phyloP scores from a whole-genome alignment of 92 coral and sea anemone genomes.

The Epizoanthus rinbou region DNA sequence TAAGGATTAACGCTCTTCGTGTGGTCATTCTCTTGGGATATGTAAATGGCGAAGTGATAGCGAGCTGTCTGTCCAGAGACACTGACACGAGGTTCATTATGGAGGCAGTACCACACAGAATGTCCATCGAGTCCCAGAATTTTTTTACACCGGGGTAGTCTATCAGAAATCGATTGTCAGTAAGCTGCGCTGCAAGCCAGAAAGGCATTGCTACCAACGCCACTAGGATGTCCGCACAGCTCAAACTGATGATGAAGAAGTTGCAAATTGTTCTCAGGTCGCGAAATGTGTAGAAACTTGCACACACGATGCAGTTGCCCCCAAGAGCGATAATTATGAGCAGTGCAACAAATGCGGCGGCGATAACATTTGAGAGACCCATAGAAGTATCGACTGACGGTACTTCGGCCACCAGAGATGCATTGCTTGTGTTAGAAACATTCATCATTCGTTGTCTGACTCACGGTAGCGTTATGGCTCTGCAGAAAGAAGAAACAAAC shows the following conservation, averaged over 20 bases:
- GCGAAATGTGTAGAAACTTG: slow-evolving; percentile 82
- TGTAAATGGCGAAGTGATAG: slow-evolving; percentile 91
- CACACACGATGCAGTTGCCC: slow-evolving; percentile 84
- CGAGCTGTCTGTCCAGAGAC: slow-evolving; percentile 91
- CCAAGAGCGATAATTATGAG: slow-evolving; percentile 73
- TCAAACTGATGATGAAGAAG: slow-evolving; percentile 88
- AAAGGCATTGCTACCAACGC: slow-evolving; percentile 87
- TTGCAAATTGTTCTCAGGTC: slow-evolving; percentile 87
- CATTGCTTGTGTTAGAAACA: slow-evolving; percentile 7
- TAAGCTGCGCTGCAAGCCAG: slow-evolving; percentile 77
- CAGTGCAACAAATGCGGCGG: slow-evolving; percentile 77
- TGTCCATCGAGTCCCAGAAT: slow-evolving; percentile 89
- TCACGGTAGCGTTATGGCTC: background rate
- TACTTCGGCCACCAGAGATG: background rate
- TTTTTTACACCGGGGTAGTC: slow-evolving; percentile 11
- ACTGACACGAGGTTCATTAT: slow-evolving; percentile 89
- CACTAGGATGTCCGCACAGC: slow-evolving; percentile 84
- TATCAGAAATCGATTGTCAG: slow-evolving; percentile 44
- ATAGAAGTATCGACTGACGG: slow-evolving; percentile 43
- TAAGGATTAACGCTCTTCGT: slow-evolving; percentile 73
- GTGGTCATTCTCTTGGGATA: slow-evolving; percentile 85
- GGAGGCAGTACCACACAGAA: slow-evolving; percentile 88
- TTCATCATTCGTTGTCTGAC: slow-evolving; percentile 4
- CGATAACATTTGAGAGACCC: slow-evolving; percentile 57
- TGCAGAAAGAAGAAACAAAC: slow-evolving; percentile 17